Conservation (phyloP, 2,888 invertebrate genomes). For the Acleris laterana region DNA sequence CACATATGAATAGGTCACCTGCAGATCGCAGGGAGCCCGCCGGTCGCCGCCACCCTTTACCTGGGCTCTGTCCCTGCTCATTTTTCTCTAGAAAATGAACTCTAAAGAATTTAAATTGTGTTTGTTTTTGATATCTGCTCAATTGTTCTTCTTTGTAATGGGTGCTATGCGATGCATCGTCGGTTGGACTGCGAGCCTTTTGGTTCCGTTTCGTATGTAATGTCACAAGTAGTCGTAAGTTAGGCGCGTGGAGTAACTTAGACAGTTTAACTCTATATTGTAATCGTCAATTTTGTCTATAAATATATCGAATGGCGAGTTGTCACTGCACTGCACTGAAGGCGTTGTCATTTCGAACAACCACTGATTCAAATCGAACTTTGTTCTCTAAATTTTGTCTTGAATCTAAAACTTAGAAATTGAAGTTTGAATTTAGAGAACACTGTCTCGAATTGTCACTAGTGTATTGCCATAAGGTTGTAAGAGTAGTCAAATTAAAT, state of each 20-base stretch:
- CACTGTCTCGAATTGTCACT: neutral
- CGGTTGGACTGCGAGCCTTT: slow-evolving; percentile 38
- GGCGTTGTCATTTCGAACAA: neutral
- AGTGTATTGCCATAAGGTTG: neutral
- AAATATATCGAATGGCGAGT: slow-evolving; percentile 29
- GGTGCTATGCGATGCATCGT: slow-evolving; percentile 43
- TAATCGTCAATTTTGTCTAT: slow-evolving; percentile 38
- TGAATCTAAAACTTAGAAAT: no score
- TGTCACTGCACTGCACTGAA: slow-evolving; percentile 1
- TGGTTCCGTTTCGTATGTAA: slow-evolving; percentile 27
- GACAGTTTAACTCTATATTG: slow-evolving; percentile 24
- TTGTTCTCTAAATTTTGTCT: no score
- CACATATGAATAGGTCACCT: no score
- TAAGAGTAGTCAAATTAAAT: slow-evolving; percentile 1
- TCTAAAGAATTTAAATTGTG: slow-evolving; percentile 9
- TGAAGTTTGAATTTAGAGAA: no score
- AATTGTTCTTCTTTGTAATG: slow-evolving; percentile 43
- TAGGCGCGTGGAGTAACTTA: slow-evolving; percentile 28
- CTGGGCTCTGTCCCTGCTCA: slow-evolving; percentile 51
- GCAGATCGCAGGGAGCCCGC: no score
- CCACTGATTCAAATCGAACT: neutral
- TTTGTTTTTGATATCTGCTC: slow-evolving; percentile 50
- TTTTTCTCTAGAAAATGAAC: slow-evolving; percentile 53
- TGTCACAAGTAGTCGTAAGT: slow-evolving; percentile 34
- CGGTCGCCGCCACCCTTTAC: no score